Evolutionary conservation across 2,888 invertebrate genomes (phyloP).

Genomic region (Morpho helenor): DNA sequence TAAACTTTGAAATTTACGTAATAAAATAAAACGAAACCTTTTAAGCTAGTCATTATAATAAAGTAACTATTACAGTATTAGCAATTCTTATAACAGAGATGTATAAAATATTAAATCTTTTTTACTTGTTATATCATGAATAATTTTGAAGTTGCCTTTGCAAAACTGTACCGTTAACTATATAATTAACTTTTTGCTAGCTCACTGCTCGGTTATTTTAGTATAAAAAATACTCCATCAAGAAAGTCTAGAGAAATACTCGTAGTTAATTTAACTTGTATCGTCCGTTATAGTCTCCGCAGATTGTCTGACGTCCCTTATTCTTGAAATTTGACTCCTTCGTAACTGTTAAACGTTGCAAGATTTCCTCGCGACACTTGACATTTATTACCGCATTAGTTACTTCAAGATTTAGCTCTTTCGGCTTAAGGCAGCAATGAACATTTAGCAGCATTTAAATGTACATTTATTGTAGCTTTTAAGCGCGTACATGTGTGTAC

Average conservation of each 20-base stretch:
- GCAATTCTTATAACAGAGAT: no score
- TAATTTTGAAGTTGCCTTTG: conserved; percentile 1
- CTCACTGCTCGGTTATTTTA: neutral
- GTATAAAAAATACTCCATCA: conserved; percentile 4
- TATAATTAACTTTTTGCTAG: conserved; percentile 3
- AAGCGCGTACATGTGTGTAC: neutral
- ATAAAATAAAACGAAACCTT: no score
- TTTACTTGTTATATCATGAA: no score
- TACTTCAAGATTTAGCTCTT: neutral
- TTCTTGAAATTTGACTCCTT: conserved; percentile 16
- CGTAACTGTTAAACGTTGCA: conserved; percentile 1
- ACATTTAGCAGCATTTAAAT: no score
- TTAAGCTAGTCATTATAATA: no score
- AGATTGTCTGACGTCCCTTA: conserved; percentile 10
- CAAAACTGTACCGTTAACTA: conserved; percentile 3
- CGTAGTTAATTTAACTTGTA: conserved; percentile 13
- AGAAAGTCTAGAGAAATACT: conserved; percentile 5
- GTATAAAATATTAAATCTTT: no score
- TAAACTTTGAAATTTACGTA: no score
- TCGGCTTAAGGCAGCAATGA: conserved; percentile 10
- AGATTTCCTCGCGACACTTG: neutral
- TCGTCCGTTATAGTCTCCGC: conserved; percentile 12
- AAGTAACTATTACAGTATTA: no score
- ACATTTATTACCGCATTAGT: conserved; percentile 11
- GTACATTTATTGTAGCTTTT: neutral